Conservation (phyloP, 2,797 vertebrate genomes). For the Astyanax mexicanus region DNA sequence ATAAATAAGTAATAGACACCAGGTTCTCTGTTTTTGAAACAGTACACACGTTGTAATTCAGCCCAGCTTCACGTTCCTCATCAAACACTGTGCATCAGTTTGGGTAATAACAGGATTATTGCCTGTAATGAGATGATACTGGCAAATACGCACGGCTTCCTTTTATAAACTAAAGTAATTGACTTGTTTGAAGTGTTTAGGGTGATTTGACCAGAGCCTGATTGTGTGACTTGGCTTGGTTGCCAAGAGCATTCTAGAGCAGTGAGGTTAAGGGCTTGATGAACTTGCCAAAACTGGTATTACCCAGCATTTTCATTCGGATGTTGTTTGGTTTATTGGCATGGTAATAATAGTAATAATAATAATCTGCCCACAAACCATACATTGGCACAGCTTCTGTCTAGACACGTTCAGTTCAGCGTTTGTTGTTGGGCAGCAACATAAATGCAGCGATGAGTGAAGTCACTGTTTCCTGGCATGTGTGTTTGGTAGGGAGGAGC, state of each 20-base stretch:
- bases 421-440: background rate
- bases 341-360: too few species aligned
- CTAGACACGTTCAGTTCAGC: constrained; percentile 1
- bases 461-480: background rate
- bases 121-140: constrained; percentile 19
- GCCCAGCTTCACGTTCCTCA: background rate
- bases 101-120: constrained; percentile 18
- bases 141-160: constrained; percentile 23
- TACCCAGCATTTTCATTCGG: constrained; percentile 31
- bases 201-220: constrained; percentile 32
- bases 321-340: constrained; percentile 36
- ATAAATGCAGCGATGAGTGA: background rate
- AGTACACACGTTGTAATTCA: too few species aligned
- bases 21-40: too few species aligned
- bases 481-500: constrained; percentile 78
- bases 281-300: constrained; percentile 47
- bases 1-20: background rate
- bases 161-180: constrained; percentile 16
- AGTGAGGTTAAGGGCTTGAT: constrained; percentile 20
- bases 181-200: constrained; percentile 49
- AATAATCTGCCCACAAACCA: constrained; percentile 45
- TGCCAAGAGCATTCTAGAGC: constrained; percentile 45
- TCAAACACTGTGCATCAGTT: background rate
- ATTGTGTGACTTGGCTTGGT: constrained; percentile 34
- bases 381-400: constrained; percentile 7